Conservation (phyloP, 2,797 vertebrate species). For the Rhinogobio ventralis region DNA sequence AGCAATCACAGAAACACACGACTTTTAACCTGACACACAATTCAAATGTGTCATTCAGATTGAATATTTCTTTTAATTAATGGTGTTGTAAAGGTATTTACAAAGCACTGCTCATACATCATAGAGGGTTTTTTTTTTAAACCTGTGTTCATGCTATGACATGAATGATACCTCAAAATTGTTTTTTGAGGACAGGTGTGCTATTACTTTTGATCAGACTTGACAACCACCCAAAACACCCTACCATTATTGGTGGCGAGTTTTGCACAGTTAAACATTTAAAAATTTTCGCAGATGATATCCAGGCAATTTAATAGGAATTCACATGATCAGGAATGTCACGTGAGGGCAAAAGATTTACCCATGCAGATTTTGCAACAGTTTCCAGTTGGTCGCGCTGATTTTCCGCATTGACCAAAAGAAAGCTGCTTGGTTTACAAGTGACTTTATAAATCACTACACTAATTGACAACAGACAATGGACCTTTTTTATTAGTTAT, state of each 20-base stretch:
- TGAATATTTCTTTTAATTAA: constrained; percentile 2
- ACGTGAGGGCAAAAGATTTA: not conserved
- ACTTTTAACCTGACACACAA: constrained; percentile 27
- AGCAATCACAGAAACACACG: constrained; percentile 26
- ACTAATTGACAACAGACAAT: too few species aligned
- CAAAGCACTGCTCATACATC: not conserved
- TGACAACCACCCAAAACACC: constrained; percentile 4
- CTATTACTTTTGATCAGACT: constrained; percentile 8
- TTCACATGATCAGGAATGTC: not conserved
- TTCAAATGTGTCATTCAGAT: constrained; percentile 6
- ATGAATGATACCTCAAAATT: not conserved
- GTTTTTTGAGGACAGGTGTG: not conserved
- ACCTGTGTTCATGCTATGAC: not conserved
- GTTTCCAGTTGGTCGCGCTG: not conserved
- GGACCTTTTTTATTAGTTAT: too few species aligned
- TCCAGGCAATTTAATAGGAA: not conserved
- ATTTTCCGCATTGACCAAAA: not conserved
- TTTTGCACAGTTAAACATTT: constrained; percentile 1
- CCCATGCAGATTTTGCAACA: not conserved
- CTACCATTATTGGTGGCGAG: not conserved
- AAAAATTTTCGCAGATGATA: not conserved
- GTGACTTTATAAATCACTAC: not conserved
- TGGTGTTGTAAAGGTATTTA: not conserved
- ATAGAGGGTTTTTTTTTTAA: too few species aligned
- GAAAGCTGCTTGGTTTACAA: not conserved